Evolutionary conservation across 2,113 vertebrate species (phyloP), one percentile per base, ranked within the genome.

Genomic region (Nerophis ophidion): DNA sequence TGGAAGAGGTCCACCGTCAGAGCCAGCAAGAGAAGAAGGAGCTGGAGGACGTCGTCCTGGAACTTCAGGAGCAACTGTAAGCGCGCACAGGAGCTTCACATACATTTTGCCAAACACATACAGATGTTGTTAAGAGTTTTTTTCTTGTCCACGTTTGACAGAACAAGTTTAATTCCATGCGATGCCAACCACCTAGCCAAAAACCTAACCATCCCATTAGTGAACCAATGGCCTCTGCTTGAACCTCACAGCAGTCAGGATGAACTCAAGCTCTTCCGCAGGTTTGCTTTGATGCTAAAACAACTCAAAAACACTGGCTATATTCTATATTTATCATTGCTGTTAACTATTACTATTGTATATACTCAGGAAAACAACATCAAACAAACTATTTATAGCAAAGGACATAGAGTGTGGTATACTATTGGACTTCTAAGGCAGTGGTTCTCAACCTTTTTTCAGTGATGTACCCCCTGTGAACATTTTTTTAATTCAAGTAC

Each of bases 31-130:
- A 98, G 86, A 97, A 98, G 83, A 91, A 89, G 67, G 95, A 98
- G 65, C 90, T 99, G 71, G 96, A 98, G 72, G 91, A 89, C 7
- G 83, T 97, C 36, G 92, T 98, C 76, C 86, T 98, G 81, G 96
- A 98, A 86, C 91, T 99, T 59, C 95, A 99, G 85, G 95, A 95
- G 82, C 95, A 97, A 88, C 89, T 96, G 96, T 99, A 89, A 93
- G 4, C 4, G 81, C 66, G 5, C n/a, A 42, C 40, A 11, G 40
- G 40, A 44, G 40, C 40, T 44, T 44, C 40, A 44, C 40, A 11
- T 44, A 42, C 40, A 44, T 44, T 44, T 44, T 5, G 2, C 38
- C 38, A 33, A 6, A 51, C 26, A 11, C 47, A 15, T 36, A 6
- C 3, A n/a, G 4, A 17, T 57, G 35, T 38, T 26, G 8, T 45